Evolutionary conservation across 2,888 invertebrate genomes (phyloP).

Genomic region (Andrena bucephala): DNA sequence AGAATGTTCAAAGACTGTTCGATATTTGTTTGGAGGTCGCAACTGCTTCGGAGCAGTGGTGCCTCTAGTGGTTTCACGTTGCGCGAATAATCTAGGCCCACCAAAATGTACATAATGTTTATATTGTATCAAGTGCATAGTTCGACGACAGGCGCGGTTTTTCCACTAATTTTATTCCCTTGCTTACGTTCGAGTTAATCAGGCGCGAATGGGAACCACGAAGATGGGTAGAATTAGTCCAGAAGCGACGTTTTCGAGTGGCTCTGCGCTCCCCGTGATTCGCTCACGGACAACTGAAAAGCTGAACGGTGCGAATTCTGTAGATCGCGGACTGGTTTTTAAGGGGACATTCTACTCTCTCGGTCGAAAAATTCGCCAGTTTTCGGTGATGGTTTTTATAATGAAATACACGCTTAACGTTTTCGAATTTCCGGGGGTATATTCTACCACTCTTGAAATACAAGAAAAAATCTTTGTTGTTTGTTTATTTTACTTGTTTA

Average conservation of each 20-base stretch:
- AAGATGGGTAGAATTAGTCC: conserved; percentile 8
- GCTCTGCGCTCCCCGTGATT: conserved; percentile 8
- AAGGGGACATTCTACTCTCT: no score
- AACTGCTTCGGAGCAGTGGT: not conserved
- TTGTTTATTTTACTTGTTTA: no score
- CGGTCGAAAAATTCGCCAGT: no score
- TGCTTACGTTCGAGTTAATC: not conserved
- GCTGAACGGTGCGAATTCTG: not conserved
- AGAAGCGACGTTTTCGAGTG: conserved; percentile 1
- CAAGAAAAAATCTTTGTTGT: no score
- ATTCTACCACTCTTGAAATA: no score
- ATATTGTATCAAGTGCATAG: conserved; percentile 49
- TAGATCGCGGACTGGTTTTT: not conserved
- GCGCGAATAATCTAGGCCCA: conserved; percentile 31
- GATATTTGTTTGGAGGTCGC: not conserved
- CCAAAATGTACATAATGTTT: conserved; percentile 57
- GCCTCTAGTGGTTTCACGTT: not conserved
- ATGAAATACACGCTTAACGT: no score
- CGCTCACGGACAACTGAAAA: conserved; percentile 17
- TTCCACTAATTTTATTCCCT: conserved; percentile 27
- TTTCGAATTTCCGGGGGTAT: no score
- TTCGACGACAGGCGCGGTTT: conserved; percentile 19
- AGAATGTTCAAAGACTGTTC: conserved; percentile 14
- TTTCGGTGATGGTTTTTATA: no score
- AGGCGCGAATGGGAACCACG: not conserved